Percentiles rank a stretch among this genome's conserved stretches.
Conservation (phyloP, 2,113 vertebrate species). For the Cyanoderma ruficeps region DNA sequence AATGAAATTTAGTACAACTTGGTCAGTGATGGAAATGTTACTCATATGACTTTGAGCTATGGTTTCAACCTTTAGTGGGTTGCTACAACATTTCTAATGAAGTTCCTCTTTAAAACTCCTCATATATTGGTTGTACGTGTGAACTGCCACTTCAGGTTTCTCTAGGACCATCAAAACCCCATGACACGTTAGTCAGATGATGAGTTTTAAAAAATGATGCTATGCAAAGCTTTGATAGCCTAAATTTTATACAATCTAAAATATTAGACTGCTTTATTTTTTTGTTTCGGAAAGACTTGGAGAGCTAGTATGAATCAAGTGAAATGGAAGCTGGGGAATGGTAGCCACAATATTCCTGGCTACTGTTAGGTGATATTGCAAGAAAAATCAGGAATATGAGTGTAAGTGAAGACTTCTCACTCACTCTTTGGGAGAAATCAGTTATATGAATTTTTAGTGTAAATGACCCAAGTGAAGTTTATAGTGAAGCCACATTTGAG, state of each 20-base stretch:
- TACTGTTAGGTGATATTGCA: neutral
- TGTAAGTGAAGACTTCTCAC: neutral
- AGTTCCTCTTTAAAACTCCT: neutral
- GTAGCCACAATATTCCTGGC: neutral
- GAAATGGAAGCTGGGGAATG: neutral
- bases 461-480: neutral
- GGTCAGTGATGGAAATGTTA: neutral
- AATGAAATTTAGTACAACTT: neutral
- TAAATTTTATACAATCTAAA: neutral
- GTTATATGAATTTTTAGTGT: neutral
- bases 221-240: neutral
- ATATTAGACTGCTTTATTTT: neutral
- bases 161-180: neutral
- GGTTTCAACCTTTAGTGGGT: neutral
- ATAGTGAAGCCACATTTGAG: neutral
- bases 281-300: neutral
- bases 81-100: neutral
- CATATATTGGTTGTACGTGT: neutral
- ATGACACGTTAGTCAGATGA: neutral
- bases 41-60: neutral
- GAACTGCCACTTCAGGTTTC: neutral
- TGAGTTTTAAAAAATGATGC: neutral
- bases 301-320: neutral
- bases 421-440: neutral
- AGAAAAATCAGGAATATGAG: neutral